Evolutionary conservation across 2,113 vertebrate genomes (phyloP).

Genomic region (Phaethon lepturus): DNA sequence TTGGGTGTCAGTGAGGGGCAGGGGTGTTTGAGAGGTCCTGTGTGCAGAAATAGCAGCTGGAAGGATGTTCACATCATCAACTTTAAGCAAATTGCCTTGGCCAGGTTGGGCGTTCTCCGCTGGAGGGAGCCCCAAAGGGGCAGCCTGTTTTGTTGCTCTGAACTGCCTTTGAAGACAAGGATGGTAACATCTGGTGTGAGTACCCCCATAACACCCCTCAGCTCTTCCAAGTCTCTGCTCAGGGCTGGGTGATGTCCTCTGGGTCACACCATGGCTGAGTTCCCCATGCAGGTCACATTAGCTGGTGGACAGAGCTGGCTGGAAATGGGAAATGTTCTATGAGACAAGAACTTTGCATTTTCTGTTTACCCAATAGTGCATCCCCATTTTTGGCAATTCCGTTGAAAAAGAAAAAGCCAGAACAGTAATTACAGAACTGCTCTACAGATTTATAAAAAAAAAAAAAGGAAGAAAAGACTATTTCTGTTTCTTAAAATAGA

Average conservation of each 20-base stretch:
- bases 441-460: not conserved
- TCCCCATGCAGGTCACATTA: fast-evolving
- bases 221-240: not conserved
- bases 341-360: not conserved
- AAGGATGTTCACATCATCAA: not conserved
- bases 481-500: not conserved
- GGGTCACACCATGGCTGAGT: fast-evolving
- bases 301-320: not conserved
- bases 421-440: not conserved
- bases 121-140: not conserved
- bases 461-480: not conserved
- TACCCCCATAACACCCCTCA: not conserved
- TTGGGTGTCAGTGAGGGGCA: not conserved
- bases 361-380: fast-evolving
- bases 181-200: not conserved
- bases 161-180: not conserved
- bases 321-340: not conserved
- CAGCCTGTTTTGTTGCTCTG: not conserved
- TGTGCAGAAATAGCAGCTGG: conserved; percentile 12
- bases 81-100: not conserved
- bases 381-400: not conserved
- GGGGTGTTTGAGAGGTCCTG: not conserved
- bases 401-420: not conserved
- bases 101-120: not conserved
- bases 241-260: not conserved